A percentile compares a stretch with the other conserved stretches of the same genome.
phyloP scores from a whole-genome alignment of 2,113 vertebrate genomes.

The Cettia cetti region DNA sequence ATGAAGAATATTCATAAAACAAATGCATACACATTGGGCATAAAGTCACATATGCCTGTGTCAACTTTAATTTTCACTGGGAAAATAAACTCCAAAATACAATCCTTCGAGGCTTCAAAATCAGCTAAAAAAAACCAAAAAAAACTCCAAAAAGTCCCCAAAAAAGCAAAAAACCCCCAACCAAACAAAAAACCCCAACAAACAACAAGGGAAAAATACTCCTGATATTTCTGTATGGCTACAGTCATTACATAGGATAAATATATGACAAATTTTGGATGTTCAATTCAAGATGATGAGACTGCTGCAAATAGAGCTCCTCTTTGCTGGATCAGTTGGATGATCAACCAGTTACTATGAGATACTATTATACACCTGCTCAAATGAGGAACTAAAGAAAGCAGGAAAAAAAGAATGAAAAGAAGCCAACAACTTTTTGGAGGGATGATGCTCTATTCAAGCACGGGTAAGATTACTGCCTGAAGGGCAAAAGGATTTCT shows the following conservation, averaged over 20 bases:
- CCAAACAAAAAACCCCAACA: background rate
- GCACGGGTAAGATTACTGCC: background rate
- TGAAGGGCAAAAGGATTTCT: slow-evolving; percentile 26
- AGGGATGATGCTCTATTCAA: background rate
- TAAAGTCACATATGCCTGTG: background rate
- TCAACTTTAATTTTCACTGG: background rate
- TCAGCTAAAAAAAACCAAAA: background rate
- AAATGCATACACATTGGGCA: background rate
- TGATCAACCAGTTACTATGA: background rate
- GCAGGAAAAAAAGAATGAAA: rapidly evolving
- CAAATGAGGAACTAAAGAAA: background rate
- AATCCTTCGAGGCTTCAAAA: background rate
- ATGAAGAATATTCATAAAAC: background rate
- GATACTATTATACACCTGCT: background rate
- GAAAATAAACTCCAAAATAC: background rate
- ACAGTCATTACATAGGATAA: background rate
- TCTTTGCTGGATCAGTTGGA: background rate
- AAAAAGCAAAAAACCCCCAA: background rate
- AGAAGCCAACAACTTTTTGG: background rate
- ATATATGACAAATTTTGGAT: background rate
- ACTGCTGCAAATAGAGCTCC: background rate
- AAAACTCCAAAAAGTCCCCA: too few species aligned
- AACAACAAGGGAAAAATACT: background rate
- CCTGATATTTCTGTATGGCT: background rate
- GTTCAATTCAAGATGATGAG: background rate